Evolutionary conservation across 2,797 vertebrate species (phyloP).

Genomic region (Anisognathus igniventris): DNA sequence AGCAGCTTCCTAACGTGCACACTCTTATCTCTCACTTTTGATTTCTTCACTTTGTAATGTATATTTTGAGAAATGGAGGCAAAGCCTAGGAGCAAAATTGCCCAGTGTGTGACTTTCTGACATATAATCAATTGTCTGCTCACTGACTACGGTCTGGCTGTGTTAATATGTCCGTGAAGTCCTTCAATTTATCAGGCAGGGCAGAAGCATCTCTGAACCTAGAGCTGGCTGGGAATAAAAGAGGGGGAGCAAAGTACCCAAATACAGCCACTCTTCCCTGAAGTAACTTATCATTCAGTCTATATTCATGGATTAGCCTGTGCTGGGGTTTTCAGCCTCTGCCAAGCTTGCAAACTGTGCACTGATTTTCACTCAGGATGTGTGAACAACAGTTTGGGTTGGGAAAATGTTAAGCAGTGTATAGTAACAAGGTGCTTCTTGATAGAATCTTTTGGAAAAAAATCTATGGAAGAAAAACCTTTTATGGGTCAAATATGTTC

Average conservation of each 20-base stretch:
- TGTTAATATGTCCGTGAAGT: slow-evolving; percentile 49
- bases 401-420: background rate
- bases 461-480: background rate
- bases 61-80: slow-evolving; percentile 50
- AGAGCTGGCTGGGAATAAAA: background rate
- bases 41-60: slow-evolving; percentile 19
- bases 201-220: slow-evolving; percentile 16
- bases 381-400: background rate
- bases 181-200: slow-evolving; percentile 48
- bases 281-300: slow-evolving; percentile 27
- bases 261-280: background rate
- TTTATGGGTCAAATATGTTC: background rate
- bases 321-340: background rate
- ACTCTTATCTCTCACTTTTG: slow-evolving; percentile 16
- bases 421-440: background rate
- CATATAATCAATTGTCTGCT: slow-evolving; percentile 64
- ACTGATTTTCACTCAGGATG: background rate
- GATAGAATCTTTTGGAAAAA: background rate
- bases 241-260: background rate
- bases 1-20: background rate
- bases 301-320: slow-evolving; percentile 15
- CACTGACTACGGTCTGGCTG: slow-evolving; percentile 13
- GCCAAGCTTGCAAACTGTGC: background rate
- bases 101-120: slow-evolving; percentile 55
- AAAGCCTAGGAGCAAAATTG: slow-evolving; percentile 44